A percentile compares a stretch with the other conserved stretches of the same genome.
phyloP scores from a whole-genome alignment of 2,888 invertebrate species.

The Slavum lentiscoides region DNA sequence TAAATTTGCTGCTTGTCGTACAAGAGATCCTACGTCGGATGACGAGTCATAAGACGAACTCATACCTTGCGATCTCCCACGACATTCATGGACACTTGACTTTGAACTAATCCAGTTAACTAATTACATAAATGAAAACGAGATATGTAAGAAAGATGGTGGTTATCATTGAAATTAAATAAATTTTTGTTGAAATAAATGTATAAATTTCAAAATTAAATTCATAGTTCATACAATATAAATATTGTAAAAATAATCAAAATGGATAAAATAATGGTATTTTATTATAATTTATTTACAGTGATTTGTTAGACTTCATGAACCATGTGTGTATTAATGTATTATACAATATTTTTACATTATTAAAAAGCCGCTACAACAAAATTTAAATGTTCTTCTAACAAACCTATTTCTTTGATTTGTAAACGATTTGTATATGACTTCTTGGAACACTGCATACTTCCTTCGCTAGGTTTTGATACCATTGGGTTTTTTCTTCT shows the following conservation, averaged over 20 bases:
- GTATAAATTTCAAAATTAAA: no score
- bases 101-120: constrained; percentile 50
- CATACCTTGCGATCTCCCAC: constrained; percentile 37
- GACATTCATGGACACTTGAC: constrained; percentile 37
- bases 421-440: constrained; percentile 45
- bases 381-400: background rate
- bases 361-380: background rate
- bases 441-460: constrained; percentile 67
- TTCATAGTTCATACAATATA: no score
- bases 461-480: constrained; percentile 81
- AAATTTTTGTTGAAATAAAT: no score
- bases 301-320: no score
- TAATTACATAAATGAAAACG: background rate
- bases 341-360: no score
- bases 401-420: constrained; percentile 44
- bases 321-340: no score
- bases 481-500: constrained; percentile 74
- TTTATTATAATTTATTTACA: no score
- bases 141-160: no score
- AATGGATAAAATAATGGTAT: no score
- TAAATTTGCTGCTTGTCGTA: constrained; percentile 61
- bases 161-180: no score
- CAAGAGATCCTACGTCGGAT: constrained; percentile 43
- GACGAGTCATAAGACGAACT: constrained; percentile 45
- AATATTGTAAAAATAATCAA: no score